Conservation (phyloP, 1,140 invertebrate genomes). For the Adoxophyes honmai region DNA sequence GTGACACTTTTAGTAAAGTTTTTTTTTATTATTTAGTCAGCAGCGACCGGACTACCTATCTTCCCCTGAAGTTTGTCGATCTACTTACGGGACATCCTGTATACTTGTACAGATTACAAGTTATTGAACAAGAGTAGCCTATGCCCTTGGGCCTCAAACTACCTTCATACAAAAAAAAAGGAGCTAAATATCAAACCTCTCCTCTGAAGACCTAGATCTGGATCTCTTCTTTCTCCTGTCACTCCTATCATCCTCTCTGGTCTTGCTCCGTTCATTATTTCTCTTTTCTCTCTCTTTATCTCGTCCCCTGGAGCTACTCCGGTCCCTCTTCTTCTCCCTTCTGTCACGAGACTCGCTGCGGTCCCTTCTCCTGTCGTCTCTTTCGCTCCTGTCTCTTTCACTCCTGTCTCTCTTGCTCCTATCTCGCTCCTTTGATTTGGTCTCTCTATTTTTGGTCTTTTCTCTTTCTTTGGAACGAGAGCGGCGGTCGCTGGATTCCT, state of each 20-base stretch:
- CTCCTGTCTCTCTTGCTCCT: constrained; percentile 26
- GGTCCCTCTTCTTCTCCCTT: constrained; percentile 13
- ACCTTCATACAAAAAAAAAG: no score
- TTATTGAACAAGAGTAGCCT: no score
- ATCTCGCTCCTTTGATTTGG: neutral
- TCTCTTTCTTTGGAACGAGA: constrained; percentile 3
- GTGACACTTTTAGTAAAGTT: no score
- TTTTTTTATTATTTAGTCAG: no score
- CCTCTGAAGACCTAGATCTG: constrained; percentile 23
- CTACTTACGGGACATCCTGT: no score
- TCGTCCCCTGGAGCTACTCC: constrained; percentile 23
- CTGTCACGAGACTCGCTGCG: constrained; percentile 16
- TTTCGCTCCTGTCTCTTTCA: constrained; percentile 24
- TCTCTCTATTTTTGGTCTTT: neutral
- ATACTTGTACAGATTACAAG: no score
- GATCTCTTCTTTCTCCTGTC: constrained; percentile 24
- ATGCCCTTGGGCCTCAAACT: no score
- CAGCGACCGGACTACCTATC: no score
- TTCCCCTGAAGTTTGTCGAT: no score
- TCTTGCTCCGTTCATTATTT: constrained; percentile 7
- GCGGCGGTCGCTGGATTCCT: neutral
- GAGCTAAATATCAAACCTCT: constrained; percentile 21
- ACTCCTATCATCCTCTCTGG: constrained; percentile 23
- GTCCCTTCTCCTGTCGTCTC: constrained; percentile 3
- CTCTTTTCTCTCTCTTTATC: constrained; percentile 9